phyloP scores from a whole-genome alignment of 2,888 invertebrate genomes.

The Leptopilina syphax region DNA sequence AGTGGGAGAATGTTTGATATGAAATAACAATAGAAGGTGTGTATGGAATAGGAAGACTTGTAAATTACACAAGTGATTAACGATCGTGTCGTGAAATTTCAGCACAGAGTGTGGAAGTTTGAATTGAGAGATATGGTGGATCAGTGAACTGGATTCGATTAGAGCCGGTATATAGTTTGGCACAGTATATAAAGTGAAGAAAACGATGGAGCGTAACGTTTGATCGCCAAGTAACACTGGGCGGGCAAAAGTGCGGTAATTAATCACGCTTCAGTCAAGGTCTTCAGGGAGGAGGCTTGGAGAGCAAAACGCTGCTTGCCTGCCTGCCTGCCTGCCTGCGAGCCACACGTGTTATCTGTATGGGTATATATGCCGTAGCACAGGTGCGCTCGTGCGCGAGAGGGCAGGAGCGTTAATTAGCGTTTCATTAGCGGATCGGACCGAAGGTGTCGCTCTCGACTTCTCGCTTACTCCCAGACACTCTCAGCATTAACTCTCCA shows the following conservation, averaged over 20 bases:
- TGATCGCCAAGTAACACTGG: slow-evolving; percentile 29
- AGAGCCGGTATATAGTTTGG: background rate
- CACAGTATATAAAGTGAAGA: background rate
- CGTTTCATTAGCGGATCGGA: slow-evolving; percentile 44
- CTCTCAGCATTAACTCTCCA: background rate
- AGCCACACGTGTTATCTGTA: slow-evolving; percentile 4
- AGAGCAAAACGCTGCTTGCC: slow-evolving; percentile 33
- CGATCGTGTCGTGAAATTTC: slow-evolving; percentile 26
- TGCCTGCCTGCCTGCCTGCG: background rate
- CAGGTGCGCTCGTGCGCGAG: slow-evolving; percentile 41
- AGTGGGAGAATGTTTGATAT: background rate
- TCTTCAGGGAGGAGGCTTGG: slow-evolving; percentile 1
- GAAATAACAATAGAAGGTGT: background rate
- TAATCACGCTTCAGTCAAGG: slow-evolving; percentile 48
- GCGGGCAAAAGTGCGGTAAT: slow-evolving; percentile 41
- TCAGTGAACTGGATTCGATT: slow-evolving; percentile 31
- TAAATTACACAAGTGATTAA: slow-evolving; percentile 16
- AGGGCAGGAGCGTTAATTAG: slow-evolving; percentile 41
- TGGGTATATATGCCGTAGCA: background rate
- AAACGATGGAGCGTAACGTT: slow-evolving; percentile 27
- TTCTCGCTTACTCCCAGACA: slow-evolving; percentile 5
- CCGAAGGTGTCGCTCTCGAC: slow-evolving; percentile 28
- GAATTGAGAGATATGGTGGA: slow-evolving; percentile 21
- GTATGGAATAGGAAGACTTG: background rate
- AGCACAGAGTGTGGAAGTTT: background rate